Evolutionary conservation across 2,888 invertebrate species (phyloP), one percentile per base, ranked within the genome.

Genomic region (Allophyes oxyacanthae): DNA sequence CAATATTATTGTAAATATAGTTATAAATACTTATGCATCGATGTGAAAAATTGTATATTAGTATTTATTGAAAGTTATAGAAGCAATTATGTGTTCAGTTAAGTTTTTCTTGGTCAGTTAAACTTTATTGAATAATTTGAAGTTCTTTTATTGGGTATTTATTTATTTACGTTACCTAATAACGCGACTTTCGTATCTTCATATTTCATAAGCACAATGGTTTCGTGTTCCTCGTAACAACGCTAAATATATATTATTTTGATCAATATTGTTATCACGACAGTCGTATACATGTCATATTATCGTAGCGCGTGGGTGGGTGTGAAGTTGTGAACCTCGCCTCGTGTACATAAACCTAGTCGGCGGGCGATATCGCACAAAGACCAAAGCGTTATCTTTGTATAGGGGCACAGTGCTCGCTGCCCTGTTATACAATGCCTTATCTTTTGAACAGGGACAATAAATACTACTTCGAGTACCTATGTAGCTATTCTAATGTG

Each of bases 221-320:
- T 15, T 68, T 57, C 34, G 7, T 34, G 36, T 38, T 8, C 33
- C 26, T 36, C 49, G 8, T 28, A 36, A 9, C 33, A 34, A 52
- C 57, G 14, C 28, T 55, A 51, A 66, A 51, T 41, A 44, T 28
- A 50, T 7, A 33, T 3, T 66, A 56, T 52, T 52, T 46, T 64
- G 55, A 67, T 68, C 68, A 68, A 68, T 63, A 67, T 37, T 57
- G 63, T 71, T 75, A 75, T 75, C 75, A 46, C 13, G 37, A 40
- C 51, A 49, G 53, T 70, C 41, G 56, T 64, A 71, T 59, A 62
- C 54, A 61, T 64, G 59, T 55, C 57, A 49, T 54, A 68, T 71
- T 81, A 84, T 82, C 80, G 72, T 54, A 53, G 61, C 62, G 69
- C 63, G 81, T 81, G 79, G 72, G 76, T 67, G 68, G 76, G 77